A percentile compares a stretch with the other conserved stretches of the same genome.
phyloP scores from a whole-genome alignment of 2,113 vertebrate species.

The Ornithorhynchus anatinus region DNA sequence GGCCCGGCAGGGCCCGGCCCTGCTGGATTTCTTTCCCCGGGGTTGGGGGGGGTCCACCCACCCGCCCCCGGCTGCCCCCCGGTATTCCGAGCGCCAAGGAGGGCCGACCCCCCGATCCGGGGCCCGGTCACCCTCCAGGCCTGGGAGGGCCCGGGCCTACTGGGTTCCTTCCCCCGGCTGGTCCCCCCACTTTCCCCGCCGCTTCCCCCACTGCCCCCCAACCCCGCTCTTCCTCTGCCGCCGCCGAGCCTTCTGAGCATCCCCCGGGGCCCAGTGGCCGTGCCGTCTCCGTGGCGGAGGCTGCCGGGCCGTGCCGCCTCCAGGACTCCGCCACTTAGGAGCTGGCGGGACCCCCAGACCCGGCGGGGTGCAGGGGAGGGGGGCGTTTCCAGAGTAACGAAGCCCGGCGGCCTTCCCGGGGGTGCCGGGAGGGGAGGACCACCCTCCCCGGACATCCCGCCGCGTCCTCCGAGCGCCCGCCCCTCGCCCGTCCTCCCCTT shows the following conservation, averaged over 20 bases:
- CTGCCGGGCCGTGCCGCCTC: conserved; percentile 45
- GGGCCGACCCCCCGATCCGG: neutral
- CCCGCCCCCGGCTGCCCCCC: no score
- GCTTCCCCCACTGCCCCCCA: neutral
- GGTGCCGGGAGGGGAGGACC: conserved; percentile 24
- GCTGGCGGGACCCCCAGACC: neutral
- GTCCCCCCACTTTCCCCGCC: neutral
- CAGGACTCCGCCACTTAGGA: conserved; percentile 57
- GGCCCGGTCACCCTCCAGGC: neutral
- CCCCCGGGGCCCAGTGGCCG: conserved; percentile 31
- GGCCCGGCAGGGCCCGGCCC: no score
- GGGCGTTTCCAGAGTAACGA: conserved; percentile 54
- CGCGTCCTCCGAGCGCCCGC: no score
- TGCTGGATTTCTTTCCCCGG: no score
- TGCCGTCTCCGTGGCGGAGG: conserved; percentile 56
- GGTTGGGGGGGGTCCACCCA: no score
- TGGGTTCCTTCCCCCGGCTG: neutral
- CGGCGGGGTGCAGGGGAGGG: conserved; percentile 20
- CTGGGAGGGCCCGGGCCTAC: neutral
- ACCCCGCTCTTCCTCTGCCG: neutral
- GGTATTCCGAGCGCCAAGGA: no score
- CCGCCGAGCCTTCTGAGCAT: neutral
- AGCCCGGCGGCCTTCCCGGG: conserved; percentile 33
- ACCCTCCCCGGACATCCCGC: neutral
- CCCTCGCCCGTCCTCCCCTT: no score